These are phyloP conservation scores for Campylomormyrus tamandua DNA, from an alignment of 2,113 vertebrate species.

Conservation along the genomic window DNA sequence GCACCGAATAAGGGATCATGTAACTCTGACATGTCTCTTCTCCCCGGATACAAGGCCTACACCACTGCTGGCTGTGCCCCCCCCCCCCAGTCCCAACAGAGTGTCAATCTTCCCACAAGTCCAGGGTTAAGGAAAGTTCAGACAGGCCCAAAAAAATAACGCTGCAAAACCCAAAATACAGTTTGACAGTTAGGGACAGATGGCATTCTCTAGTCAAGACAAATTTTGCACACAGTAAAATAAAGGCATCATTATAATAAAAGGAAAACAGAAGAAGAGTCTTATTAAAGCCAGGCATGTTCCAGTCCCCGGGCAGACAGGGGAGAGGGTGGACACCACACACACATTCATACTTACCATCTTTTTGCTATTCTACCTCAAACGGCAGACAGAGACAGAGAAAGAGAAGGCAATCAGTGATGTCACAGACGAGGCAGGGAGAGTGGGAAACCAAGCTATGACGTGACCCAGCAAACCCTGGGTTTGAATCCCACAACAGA, in stretches of 20 bases:
- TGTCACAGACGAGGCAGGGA: constrained; percentile 24
- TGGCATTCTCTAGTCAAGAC: constrained; percentile 41
- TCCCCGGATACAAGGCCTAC: constrained; percentile 14
- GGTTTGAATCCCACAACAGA: background rate
- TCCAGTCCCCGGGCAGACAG: background rate
- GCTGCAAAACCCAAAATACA: constrained; percentile 14
- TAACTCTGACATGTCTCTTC: background rate
- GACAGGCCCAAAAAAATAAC: background rate
- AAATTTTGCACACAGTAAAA: constrained; percentile 27
- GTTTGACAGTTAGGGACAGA: constrained; percentile 24
- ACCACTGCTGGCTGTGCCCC: background rate
- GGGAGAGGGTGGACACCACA: background rate
- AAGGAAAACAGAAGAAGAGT: background rate
- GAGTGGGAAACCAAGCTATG: background rate
- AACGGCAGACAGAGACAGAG: constrained; percentile 75
- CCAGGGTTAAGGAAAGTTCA: background rate
- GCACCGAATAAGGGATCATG: background rate
- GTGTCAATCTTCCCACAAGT: background rate
- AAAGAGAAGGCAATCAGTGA: constrained; percentile 74
- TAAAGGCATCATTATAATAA: background rate
- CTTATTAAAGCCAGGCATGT: background rate
- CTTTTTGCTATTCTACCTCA: constrained; percentile 97
- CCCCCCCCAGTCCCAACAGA: background rate
- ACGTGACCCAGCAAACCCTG: background rate
- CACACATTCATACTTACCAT: constrained; percentile 86